Percentiles rank a stretch among this genome's conserved stretches.
Conservation (phyloP, 1,140 invertebrate species). For the Diachasmimorpha longicaudata region DNA sequence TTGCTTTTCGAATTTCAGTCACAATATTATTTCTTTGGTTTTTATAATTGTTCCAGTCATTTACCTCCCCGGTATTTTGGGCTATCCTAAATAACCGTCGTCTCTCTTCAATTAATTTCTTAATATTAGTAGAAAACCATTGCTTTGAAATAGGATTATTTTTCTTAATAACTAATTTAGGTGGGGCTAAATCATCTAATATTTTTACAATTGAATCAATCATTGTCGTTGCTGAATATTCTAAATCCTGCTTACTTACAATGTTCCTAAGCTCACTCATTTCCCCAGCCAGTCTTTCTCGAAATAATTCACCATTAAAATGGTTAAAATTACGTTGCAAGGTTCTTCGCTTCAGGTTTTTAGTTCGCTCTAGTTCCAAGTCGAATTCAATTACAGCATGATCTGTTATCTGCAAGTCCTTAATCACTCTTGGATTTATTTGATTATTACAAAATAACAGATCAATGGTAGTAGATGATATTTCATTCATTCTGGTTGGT, state of each 20-base stretch:
- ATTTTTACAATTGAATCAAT: constrained; percentile 5
- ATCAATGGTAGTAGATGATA: not conserved
- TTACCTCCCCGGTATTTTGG: not conserved
- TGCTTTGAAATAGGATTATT: constrained; percentile 9
- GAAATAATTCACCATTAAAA: not conserved
- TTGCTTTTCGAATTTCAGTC: not conserved
- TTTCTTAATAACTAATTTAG: not conserved
- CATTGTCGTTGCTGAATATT: not conserved
- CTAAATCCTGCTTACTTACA: not conserved
- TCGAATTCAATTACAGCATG: constrained; percentile 11
- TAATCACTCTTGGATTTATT: not conserved
- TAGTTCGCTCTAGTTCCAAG: not conserved
- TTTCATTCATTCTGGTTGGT: not conserved
- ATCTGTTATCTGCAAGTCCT: constrained; percentile 11
- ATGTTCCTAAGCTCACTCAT: not conserved
- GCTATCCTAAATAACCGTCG: not conserved
- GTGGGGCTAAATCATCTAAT: not conserved
- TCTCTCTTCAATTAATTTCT: not conserved
- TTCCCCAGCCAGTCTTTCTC: not conserved
- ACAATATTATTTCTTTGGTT: not conserved
- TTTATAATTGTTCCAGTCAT: not conserved
- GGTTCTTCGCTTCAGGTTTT: not conserved
- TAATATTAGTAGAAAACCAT: constrained; percentile 22
- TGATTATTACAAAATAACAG: constrained; percentile 8
- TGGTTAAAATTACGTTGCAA: not conserved